A percentile compares a stretch with the other conserved stretches of the same genome.
These are phyloP conservation scores for Girardia tigrina DNA, from an alignment of 2,888 invertebrate genomes.

Conservation along the genomic window DNA sequence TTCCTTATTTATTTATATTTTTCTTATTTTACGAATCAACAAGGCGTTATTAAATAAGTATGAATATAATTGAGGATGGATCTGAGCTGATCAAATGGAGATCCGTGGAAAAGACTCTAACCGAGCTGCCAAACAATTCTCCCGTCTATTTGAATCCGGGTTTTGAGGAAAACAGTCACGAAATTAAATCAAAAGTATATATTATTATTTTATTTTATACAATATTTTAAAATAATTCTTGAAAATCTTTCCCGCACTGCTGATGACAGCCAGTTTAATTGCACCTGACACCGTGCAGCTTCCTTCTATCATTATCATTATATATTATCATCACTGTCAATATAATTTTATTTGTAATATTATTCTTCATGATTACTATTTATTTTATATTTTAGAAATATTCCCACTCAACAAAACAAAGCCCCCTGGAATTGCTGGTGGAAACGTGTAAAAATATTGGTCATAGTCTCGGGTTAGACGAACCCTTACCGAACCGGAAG, in stretches of 20 bases:
- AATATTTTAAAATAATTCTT: not conserved
- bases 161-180: not conserved
- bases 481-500: not conserved
- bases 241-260: no score
- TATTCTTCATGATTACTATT: no score
- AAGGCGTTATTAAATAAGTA: no score
- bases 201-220: not conserved
- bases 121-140: not conserved
- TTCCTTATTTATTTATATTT: no score
- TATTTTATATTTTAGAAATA: no score
- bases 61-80: not conserved
- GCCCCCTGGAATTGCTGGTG: not conserved
- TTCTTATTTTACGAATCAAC: no score
- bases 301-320: no score
- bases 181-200: not conserved
- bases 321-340: no score
- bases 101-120: not conserved
- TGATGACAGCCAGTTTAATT: no score
- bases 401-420: not conserved
- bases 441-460: constrained; percentile 17
- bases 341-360: no score
- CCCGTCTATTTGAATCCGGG: constrained; percentile 12
- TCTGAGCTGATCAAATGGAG: not conserved
- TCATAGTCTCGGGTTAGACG: not conserved
- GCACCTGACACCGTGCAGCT: no score